A percentile compares a stretch with the other conserved stretches of the same genome.
Conservation (phyloP, 2,113 vertebrate genomes). For the Chaetops frenatus region DNA sequence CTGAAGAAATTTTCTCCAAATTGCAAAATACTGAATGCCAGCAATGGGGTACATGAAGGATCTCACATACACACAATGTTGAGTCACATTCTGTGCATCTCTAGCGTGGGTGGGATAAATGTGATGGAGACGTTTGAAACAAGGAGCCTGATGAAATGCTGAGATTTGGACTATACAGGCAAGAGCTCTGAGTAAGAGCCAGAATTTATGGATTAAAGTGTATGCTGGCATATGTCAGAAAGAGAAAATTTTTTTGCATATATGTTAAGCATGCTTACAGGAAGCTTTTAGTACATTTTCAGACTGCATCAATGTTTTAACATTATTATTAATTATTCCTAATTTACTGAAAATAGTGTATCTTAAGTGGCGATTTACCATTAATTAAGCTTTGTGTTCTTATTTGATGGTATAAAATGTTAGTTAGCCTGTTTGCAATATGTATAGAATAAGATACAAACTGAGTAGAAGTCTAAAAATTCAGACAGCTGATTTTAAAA, state of each 20-base stretch:
- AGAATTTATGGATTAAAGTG: not conserved
- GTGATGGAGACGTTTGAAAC: not conserved
- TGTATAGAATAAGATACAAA: not conserved
- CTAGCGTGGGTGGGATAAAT: not conserved
- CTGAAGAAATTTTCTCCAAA: not conserved
- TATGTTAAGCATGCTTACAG: not conserved
- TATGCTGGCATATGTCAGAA: not conserved
- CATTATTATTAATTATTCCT: not conserved
- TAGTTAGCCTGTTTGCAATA: not conserved
- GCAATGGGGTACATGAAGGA: not conserved
- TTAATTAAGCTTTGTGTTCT: not conserved
- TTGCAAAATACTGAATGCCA: not conserved
- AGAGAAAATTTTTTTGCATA: not conserved
- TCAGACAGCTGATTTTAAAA: not conserved
- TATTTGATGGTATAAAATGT: not conserved
- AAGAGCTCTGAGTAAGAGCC: not conserved
- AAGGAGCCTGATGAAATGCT: not conserved
- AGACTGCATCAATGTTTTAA: not conserved
- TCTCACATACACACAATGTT: rapidly evolving
- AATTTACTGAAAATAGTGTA: not conserved
- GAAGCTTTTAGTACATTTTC: not conserved
- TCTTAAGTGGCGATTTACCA: not conserved
- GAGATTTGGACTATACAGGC: not conserved
- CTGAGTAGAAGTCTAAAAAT: not conserved
- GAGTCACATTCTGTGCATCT: not conserved